Percentiles rank a stretch among this genome's conserved stretches.
Conservation (phyloP, 2,797 vertebrate species). For the Gephyroberyx darwinii region DNA sequence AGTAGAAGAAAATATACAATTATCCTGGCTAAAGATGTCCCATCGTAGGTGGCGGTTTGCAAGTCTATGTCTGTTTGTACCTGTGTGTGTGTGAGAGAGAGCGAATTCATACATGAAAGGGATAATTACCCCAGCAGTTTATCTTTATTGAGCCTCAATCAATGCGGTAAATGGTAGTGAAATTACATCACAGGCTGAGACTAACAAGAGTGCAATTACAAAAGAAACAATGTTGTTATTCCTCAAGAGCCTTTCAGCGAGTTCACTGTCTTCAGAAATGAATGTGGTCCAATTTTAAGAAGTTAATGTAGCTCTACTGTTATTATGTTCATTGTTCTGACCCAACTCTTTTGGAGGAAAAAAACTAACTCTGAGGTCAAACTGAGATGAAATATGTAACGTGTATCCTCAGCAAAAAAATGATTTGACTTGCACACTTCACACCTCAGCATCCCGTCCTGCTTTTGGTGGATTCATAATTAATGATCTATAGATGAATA, state of each 20-base stretch:
- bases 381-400: slow-evolving; percentile 71
- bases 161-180: neutral
- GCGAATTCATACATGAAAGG: neutral
- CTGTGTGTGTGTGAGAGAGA: slow-evolving; percentile 4
- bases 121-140: slow-evolving; percentile 16
- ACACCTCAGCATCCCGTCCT: slow-evolving; percentile 69
- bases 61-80: neutral
- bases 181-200: slow-evolving; percentile 7
- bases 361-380: slow-evolving; percentile 66
- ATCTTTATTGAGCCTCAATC: slow-evolving; percentile 6
- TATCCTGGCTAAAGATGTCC: too few relatives aligned
- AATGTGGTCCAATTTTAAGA: slow-evolving; percentile 24
- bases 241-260: slow-evolving; percentile 8
- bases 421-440: slow-evolving; percentile 72
- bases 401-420: slow-evolving; percentile 68
- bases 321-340: slow-evolving; percentile 49
- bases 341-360: slow-evolving; percentile 47
- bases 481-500: slow-evolving; percentile 81
- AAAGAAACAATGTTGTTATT: slow-evolving; percentile 12
- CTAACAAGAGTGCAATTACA: neutral
- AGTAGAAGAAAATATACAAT: too few relatives aligned
- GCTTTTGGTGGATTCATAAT: slow-evolving; percentile 78
- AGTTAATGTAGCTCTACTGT: slow-evolving; percentile 16
- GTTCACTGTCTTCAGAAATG: slow-evolving; percentile 14
- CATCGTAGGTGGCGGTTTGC: neutral